Evolutionary conservation across 1,140 invertebrate species (phyloP).

Genomic region (Dinoponera quadriceps): DNA sequence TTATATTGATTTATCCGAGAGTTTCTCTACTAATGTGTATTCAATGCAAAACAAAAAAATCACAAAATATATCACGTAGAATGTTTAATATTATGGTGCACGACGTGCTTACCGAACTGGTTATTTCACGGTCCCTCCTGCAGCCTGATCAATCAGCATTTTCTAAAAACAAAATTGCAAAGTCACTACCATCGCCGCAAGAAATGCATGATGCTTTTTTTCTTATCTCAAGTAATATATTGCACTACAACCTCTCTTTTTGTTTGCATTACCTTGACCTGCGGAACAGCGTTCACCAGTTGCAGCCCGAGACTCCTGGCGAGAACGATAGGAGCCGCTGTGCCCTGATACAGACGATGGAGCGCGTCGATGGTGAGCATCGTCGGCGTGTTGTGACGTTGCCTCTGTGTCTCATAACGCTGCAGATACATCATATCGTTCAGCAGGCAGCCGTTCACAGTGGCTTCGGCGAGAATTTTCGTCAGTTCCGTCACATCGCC

Average conservation of each 20-base stretch:
- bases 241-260: not conserved
- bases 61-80: not conserved
- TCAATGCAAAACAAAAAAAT: not conserved
- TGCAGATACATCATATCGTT: conserved; percentile 89
- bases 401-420: conserved; percentile 94
- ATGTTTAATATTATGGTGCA: conserved; percentile 3
- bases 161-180: conserved; percentile 11
- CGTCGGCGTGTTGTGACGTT: conserved; percentile 94
- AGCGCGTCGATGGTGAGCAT: conserved; percentile 95
- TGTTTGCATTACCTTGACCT: conserved; percentile 90
- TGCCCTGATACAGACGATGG: conserved; percentile 93
- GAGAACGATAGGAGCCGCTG: conserved; percentile 92
- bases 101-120: not conserved
- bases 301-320: conserved; percentile 94
- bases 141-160: conserved; percentile 31
- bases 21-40: not conserved
- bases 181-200: not conserved
- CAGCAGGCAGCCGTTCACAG: conserved; percentile 89
- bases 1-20: too few relatives aligned
- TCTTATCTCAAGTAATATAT: conserved; percentile 18
- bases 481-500: conserved; percentile 94
- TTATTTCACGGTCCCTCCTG: not conserved
- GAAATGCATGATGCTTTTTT: conserved; percentile 8
- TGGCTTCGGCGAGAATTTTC: conserved; percentile 89
- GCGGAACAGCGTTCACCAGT: conserved; percentile 91